A percentile compares a stretch with the other conserved stretches of the same genome.
Evolutionary conservation across 2,888 invertebrate genomes (phyloP).

Genomic region (Cistogaster globosa): DNA sequence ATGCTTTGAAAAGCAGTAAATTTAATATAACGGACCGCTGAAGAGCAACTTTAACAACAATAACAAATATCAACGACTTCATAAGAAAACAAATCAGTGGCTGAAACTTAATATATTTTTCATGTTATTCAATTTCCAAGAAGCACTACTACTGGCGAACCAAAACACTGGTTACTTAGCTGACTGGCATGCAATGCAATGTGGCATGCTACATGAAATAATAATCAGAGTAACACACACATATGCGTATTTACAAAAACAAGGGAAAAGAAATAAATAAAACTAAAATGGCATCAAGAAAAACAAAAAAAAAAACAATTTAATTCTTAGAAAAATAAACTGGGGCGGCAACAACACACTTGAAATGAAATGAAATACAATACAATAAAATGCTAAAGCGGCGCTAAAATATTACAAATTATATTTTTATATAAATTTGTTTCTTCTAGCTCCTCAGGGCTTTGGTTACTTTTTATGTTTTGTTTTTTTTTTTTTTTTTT

Average conservation of each 20-base stretch:
- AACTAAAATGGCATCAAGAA: slow-evolving; percentile 6
- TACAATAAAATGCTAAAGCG: slow-evolving; percentile 14
- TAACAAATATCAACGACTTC: too few relatives aligned
- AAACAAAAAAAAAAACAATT: slow-evolving; percentile 55
- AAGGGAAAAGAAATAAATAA: not conserved
- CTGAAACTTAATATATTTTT: slow-evolving; percentile 30
- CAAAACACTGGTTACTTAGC: slow-evolving; percentile 13
- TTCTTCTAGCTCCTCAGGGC: slow-evolving; percentile 16
- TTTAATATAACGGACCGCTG: too few relatives aligned
- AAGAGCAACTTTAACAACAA: too few relatives aligned
- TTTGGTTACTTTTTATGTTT: slow-evolving; percentile 8
- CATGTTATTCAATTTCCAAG: slow-evolving; percentile 10
- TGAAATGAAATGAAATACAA: not conserved
- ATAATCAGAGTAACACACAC: not conserved
- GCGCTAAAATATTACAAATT: slow-evolving; percentile 36
- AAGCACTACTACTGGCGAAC: not conserved
- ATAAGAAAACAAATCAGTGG: not conserved
- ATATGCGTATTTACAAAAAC: slow-evolving; percentile 33
- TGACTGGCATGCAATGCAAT: slow-evolving; percentile 4
- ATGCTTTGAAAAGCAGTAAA: too few relatives aligned
- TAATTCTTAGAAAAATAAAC: slow-evolving; percentile 13
- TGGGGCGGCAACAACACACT: not conserved
- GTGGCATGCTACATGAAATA: slow-evolving; percentile 21
- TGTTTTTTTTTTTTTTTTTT: not conserved
- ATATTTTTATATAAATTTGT: not conserved